Evolutionary conservation across 1,140 invertebrate species (phyloP).

Genomic region (Aphidius ervi): DNA sequence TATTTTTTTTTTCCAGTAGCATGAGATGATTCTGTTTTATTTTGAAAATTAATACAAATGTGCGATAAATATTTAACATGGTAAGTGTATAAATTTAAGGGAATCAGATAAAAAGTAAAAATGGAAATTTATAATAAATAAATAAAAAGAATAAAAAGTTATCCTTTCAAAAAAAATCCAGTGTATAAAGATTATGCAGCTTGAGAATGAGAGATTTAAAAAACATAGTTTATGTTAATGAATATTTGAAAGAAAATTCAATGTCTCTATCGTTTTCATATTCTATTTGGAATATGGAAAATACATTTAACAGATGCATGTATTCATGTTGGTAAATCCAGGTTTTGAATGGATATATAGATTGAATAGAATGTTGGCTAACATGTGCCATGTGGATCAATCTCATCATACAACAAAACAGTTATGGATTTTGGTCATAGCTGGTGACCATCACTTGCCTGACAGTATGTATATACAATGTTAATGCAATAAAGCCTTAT

Average conservation of each 20-base stretch:
- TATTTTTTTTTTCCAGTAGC: not conserved
- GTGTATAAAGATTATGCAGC: too few relatives aligned
- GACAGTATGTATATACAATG: too few relatives aligned
- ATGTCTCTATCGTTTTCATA: not conserved
- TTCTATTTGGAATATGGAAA: constrained; percentile 20
- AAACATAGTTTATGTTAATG: too few relatives aligned
- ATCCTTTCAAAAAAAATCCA: too few relatives aligned
- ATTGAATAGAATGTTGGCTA: too few relatives aligned
- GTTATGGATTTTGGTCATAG: too few relatives aligned
- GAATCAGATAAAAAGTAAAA: not conserved
- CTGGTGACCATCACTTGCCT: too few relatives aligned
- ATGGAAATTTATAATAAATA: not conserved
- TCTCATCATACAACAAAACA: too few relatives aligned
- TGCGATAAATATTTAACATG: constrained; percentile 15
- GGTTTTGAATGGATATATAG: not conserved
- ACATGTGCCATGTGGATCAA: too few relatives aligned
- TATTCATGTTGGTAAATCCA: constrained; percentile 31
- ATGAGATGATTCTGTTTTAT: constrained; percentile 6
- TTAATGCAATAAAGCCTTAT: not conserved
- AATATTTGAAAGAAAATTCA: too few relatives aligned
- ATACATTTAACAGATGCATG: constrained; percentile 29
- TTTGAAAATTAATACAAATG: constrained; percentile 18
- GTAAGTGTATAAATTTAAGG: not conserved
- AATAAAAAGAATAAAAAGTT: too few relatives aligned
- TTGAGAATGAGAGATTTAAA: too few relatives aligned